Base-by-base conservation (phyloP, 2,113 vertebrate genomes). In the Gopherus evgoodei region DNA sequence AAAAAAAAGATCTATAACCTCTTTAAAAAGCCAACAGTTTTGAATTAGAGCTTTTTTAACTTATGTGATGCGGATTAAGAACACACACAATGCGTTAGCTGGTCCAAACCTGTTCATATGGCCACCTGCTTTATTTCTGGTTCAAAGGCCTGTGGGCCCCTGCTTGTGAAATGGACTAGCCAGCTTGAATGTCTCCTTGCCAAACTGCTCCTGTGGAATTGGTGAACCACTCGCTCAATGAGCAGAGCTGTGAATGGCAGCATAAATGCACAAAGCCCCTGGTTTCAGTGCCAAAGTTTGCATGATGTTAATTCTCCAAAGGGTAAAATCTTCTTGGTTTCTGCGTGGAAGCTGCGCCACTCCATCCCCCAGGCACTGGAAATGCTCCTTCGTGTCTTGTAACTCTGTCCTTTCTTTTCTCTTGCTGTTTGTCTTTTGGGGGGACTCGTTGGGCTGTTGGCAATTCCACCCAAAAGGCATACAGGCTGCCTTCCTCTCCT, bases 1-100 rank as follows among this genome's bases (percentile, higher is more conserved):
- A 75, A 97, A 94, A 83, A 84, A 84, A 31, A 62, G 9, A 3
- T 21, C 52, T 5, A 1, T 9, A 89, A 19, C 56, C 81, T 86
- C 86, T 27, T 44, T 91, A 27, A 84, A 79, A 81, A 90, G 38
- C 90, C 95, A n/a, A 54, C 87, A 80, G 56, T 69, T 90, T 94
- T 84, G 88, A 83, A 89, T 89, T 81, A 75, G 91, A 85, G 72
- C 80, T 91, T 94, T 94, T 94, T 97, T 97, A 97, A 97, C 90
- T 97, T 97, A 97, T 96, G 97, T 94, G 47, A 88, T 65, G 53
- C 59, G 27, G 6, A 38, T 76, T 59, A 78, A 44, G 38, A 75
- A 85, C 91, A 81, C 78, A 29, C 88, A 87, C 62, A 85, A 89
- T 86, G 83, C 85, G 82, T 82, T 82, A 81, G 76, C 53, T 25